Conservation (phyloP, 2,888 invertebrate species). For the Dioctria linearis region DNA sequence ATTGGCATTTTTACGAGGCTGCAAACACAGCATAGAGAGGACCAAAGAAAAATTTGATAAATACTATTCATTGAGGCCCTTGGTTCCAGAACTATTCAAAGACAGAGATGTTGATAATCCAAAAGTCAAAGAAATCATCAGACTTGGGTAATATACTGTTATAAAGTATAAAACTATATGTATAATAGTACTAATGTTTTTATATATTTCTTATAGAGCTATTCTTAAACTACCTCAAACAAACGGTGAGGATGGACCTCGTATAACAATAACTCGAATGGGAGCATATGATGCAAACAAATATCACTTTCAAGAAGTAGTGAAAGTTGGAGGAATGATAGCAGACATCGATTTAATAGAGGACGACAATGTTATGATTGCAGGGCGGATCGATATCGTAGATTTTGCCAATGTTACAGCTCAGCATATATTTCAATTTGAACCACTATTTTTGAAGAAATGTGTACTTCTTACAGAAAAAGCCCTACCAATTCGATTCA, state of each 20-base stretch:
- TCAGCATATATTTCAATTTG: constrained; percentile 74
- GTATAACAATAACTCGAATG: constrained; percentile 73
- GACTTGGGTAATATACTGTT: constrained; percentile 68
- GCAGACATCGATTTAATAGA: constrained; percentile 76
- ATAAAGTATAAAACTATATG: background rate
- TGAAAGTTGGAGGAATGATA: constrained; percentile 73
- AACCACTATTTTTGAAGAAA: constrained; percentile 76
- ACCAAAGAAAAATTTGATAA: constrained; percentile 74
- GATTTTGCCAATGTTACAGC: constrained; percentile 74
- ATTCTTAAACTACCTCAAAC: too few relatives aligned
- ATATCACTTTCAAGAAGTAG: constrained; percentile 71
- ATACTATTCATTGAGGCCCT: constrained; percentile 73
- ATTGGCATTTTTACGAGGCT: constrained; percentile 76
- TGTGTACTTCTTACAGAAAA: constrained; percentile 73
- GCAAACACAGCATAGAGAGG: constrained; percentile 75
- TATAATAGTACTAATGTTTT: too few relatives aligned
- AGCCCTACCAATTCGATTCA: constrained; percentile 75
- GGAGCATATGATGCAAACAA: constrained; percentile 72
- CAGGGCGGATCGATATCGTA: constrained; percentile 73
- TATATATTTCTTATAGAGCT: too few relatives aligned
- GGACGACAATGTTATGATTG: constrained; percentile 62
- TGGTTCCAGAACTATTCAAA: constrained; percentile 73
- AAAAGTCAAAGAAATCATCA: constrained; percentile 61
- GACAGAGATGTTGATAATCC: constrained; percentile 67
- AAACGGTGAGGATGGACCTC: constrained; percentile 67